Percentiles rank a stretch among this genome's conserved stretches.
These are phyloP conservation scores for Archivesica marissinica DNA, from an alignment of 1,140 invertebrate genomes.

Conservation along the genomic window DNA sequence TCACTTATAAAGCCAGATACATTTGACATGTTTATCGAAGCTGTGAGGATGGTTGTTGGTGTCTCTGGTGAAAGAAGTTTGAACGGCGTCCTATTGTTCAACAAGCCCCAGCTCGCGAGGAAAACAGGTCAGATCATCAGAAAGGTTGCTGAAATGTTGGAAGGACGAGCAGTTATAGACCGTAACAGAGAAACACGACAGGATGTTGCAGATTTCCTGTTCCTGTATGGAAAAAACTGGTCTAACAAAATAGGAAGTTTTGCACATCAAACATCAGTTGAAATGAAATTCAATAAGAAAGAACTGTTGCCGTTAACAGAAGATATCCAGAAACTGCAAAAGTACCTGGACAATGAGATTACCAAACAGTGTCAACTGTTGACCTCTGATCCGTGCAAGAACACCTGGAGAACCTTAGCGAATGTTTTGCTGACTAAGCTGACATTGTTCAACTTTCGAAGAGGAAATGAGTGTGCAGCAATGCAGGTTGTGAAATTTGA, in stretches of 20 bases:
- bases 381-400: background rate
- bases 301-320: constrained; percentile 28
- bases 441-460: constrained; percentile 24
- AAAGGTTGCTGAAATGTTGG: constrained; percentile 10
- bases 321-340: constrained; percentile 7
- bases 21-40: constrained; percentile 11
- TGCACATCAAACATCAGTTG: constrained; percentile 15
- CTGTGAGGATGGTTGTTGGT: constrained; percentile 1
- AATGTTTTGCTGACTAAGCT: constrained; percentile 1
- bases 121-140: background rate
- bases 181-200: background rate
- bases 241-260: constrained; percentile 16
- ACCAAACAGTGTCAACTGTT: background rate
- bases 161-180: background rate
- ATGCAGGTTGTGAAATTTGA: constrained; percentile 5
- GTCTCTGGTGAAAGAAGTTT: constrained; percentile 5
- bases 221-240: constrained; percentile 1
- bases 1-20: background rate
- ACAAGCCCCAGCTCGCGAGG: background rate
- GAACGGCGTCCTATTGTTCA: background rate
- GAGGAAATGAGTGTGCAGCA: constrained; percentile 16
- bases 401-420: background rate
- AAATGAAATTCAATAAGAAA: constrained; percentile 36
- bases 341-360: constrained; percentile 24
- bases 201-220: constrained; percentile 1